Evolutionary conservation across 2,113 vertebrate species (phyloP).

Genomic region (Dendropsophus ebraccatus): DNA sequence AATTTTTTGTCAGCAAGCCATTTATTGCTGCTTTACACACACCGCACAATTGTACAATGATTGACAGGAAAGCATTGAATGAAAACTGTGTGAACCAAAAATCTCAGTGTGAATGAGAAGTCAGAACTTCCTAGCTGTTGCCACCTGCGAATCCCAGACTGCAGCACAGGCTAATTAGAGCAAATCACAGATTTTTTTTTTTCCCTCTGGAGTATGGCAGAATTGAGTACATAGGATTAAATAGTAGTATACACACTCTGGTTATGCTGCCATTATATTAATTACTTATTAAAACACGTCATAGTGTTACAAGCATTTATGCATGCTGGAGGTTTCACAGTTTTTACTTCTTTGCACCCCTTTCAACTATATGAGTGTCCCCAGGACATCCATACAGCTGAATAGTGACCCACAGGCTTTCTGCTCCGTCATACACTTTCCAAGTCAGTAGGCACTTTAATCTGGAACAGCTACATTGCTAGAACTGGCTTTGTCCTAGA

Average conservation of each 20-base stretch:
- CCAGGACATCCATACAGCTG: too few relatives aligned
- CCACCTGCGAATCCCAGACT: not conserved
- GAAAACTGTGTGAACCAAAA: conserved; percentile 20
- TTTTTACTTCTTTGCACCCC: too few relatives aligned
- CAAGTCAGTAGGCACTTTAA: too few relatives aligned
- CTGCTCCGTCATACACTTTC: too few relatives aligned
- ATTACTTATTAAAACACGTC: too few relatives aligned
- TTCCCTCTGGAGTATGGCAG: conserved; percentile 5
- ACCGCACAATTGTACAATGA: not conserved
- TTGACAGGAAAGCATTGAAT: conserved; percentile 17
- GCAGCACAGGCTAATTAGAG: not conserved
- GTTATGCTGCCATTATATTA: not conserved
- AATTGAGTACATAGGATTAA: not conserved
- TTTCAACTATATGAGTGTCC: too few relatives aligned
- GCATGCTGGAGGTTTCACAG: too few relatives aligned
- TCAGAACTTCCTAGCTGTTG: conserved; percentile 12
- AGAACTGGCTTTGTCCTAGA: too few relatives aligned
- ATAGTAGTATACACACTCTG: not conserved
- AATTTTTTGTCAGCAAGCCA: not conserved
- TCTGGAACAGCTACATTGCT: too few relatives aligned
- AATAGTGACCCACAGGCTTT: too few relatives aligned
- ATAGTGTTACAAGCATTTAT: too few relatives aligned
- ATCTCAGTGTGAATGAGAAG: conserved; percentile 20
- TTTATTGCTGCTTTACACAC: not conserved
- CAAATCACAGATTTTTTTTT: conserved; percentile 3